Evolutionary conservation across 2,888 invertebrate genomes (phyloP), one percentile per base, ranked within the genome.

Genomic region (Choristoneura rosaceana): DNA sequence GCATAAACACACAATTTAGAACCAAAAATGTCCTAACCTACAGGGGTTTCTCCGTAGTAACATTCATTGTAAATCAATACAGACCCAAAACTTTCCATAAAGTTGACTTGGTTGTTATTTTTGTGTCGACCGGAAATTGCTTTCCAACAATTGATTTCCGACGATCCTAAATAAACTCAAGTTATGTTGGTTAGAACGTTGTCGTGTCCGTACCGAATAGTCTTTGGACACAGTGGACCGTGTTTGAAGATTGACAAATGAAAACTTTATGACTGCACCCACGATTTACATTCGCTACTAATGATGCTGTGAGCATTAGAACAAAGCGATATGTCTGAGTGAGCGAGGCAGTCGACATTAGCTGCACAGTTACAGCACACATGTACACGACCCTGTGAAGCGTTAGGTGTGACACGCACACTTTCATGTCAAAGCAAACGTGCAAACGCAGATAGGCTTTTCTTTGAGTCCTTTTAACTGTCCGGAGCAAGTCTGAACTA

Each of bases 361-460:
- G 75, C 69, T 73, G 71, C 76, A 38, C 38, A 38, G 38, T 38
- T 38, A 74, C 76, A 77, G n/a, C 77, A 78, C 77, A 76, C 66
- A 70, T 12, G 25, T 38, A 55, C 45, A n/a, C 60, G 59, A 55
- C 70, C 75, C 76, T 77, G 75, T 70, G 74, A 62, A 67, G 64
- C 17, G 45, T 52, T 25, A 69, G 59, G 41, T 50, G 43, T 45
- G 34, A 73, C 69, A 71, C 67, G 41, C 74, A 75, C 73, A 68
- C 70, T 34, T 60, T 38, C 55, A 87, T 85, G 86, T 87, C 87
- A 86, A 80, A 85, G 90, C 88, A 92, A 91, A 91, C 85, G 90
- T 88, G 90, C 87, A 92, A 92, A 91, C 89, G 87, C 83, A 92
- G 91, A 93, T 93, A 91, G 92, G 88, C 89, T 85, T 90, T 89